These are phyloP conservation scores for Bombus consobrinus DNA, from an alignment of 1,140 invertebrate species.

Conservation along the genomic window DNA sequence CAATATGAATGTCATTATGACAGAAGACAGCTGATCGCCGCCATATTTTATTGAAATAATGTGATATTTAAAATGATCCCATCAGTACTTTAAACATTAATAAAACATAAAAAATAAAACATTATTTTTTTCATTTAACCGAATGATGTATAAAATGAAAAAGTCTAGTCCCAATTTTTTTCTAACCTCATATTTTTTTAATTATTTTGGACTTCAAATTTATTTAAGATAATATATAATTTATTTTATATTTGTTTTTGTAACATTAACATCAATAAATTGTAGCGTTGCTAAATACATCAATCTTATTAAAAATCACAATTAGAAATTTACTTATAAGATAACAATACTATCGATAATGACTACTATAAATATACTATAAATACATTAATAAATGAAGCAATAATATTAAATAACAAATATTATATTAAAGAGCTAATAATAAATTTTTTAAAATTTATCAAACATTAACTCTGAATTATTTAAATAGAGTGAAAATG, in stretches of 20 bases:
- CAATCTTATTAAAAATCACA: neutral
- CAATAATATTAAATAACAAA: neutral
- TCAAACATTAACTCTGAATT: neutral
- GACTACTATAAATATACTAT: neutral
- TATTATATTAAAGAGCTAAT: neutral
- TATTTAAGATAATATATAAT: neutral
- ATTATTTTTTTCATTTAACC: neutral
- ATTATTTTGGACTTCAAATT: neutral
- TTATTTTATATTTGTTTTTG: neutral
- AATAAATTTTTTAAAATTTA: neutral
- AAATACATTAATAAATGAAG: too few relatives aligned
- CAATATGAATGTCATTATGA: slow-evolving; percentile 61
- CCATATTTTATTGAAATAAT: slow-evolving; percentile 62
- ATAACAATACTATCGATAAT: neutral
- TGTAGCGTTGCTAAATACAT: neutral
- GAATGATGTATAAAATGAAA: neutral
- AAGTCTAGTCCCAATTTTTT: neutral
- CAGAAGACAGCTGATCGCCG: slow-evolving; percentile 71
- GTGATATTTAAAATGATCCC: slow-evolving; percentile 51
- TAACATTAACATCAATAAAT: neutral
- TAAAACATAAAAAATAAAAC: neutral
- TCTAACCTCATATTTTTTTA: neutral
- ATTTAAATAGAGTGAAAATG: neutral
- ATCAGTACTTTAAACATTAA: neutral
- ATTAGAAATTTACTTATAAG: neutral